Base-by-base conservation (phyloP, 2,888 invertebrate genomes). In the Busseola fusca region DNA sequence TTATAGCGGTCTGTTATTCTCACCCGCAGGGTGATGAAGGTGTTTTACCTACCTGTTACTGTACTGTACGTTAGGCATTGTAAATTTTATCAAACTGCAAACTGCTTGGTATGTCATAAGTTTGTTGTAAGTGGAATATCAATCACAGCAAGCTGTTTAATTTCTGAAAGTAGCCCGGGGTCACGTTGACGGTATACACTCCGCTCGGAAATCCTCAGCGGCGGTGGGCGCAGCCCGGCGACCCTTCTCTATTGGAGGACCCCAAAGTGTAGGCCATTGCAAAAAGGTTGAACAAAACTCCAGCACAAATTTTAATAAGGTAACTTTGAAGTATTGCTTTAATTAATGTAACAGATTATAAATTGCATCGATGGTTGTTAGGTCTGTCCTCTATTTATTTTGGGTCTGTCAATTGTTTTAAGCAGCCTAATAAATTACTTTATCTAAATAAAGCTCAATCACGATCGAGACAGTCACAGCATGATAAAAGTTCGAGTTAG, bases 171-270 rank as follows among this genome's bases (percentile, higher is more conserved):
- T 92, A 96, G 30, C 93, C 96, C 16, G 94, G 93, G 64, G 96
- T 98, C 62, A 90, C 93, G n/a, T 93, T 98, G 12, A 97, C 97
- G 25, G 97, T 97, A 0, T 98, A 97, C 88, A 97, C 97, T 86
- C 97, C 97, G 0, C 94, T 98, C 25, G 97, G 97, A 42, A 96
- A 97, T n/a, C 97, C 97, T 0, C 96, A 97, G 80, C 94, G 97
- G 45, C 96, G 97, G 1, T 97, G 96, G 96, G 96, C 96, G 5
- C 96, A 96, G 76, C 96, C 96, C 3, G 96, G 91, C 14, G 97
- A 96, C 77, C 96, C 96, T 1, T 88, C 90, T 58, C 83, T 97
- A 16, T 85, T 97, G 76, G 95, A 96, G 14, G 96, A 97, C 83
- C 94, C 96, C 0, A 94, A 94, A 86, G 92, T 98, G 3, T 91